Conservation (phyloP, 2,888 invertebrate genomes). For the Acleris sparsana region DNA sequence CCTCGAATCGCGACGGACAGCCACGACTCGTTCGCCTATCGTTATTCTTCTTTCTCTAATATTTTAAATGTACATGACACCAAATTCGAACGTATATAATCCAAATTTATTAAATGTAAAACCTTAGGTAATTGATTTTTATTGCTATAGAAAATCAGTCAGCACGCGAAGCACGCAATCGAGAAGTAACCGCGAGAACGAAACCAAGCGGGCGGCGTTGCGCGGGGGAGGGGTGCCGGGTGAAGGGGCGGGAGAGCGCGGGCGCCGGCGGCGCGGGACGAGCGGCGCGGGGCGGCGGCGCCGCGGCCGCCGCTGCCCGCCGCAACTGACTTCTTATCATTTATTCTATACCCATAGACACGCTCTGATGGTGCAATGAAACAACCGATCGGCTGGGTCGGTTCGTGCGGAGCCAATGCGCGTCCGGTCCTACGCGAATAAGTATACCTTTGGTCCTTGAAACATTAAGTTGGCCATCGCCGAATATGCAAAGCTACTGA, state of each 20-base stretch:
- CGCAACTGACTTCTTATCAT: constrained; percentile 53
- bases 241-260: constrained; percentile 47
- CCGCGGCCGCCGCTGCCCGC: constrained; percentile 50
- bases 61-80: constrained; percentile 84
- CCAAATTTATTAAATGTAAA: constrained; percentile 85
- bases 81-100: constrained; percentile 84
- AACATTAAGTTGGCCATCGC: constrained; percentile 81
- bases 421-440: constrained; percentile 83
- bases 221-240: constrained; percentile 55
- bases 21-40: constrained; percentile 78
- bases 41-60: constrained; percentile 80
- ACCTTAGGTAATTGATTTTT: constrained; percentile 85
- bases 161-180: constrained; percentile 85
- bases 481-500: constrained; percentile 84
- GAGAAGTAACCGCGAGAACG: constrained; percentile 84
- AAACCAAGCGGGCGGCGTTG: constrained; percentile 81
- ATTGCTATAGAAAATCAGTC: constrained; percentile 86
- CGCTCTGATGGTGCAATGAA: constrained; percentile 70
- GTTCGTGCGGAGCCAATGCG: constrained; percentile 82
- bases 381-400: constrained; percentile 74
- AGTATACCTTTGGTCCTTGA: constrained; percentile 83
- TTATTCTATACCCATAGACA: constrained; percentile 67
- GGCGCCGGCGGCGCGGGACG: constrained; percentile 39
- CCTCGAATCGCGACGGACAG: constrained; percentile 71
- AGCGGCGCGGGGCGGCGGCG: constrained; percentile 43